Base-by-base conservation (phyloP, 2,888 invertebrate species). In the Lithodes maja region DNA sequence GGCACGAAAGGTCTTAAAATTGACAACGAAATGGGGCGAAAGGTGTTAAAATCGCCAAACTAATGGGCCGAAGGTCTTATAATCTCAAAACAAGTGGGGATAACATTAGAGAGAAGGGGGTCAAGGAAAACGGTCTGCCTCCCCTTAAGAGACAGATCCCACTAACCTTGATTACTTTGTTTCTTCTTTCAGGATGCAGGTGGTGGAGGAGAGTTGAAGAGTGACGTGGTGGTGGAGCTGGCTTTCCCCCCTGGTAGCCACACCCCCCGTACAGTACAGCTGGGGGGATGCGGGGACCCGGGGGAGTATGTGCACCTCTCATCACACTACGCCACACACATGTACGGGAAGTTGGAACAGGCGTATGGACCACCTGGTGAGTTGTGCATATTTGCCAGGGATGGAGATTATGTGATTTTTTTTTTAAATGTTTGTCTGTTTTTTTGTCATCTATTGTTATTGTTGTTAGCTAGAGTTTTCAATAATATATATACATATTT, bases 211-310 rank as follows among this genome's bases (percentile, higher is more conserved):
- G 80, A 3, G 52, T 33, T 12, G 33, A 17, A 61, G 55, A 55
- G 9, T n/a, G 55, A 52, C 12, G 50, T 2, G 88, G 84, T 3
- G 50, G 91, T 93, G 3, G 93, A 93, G 88, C 78, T 85, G 7
- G 92, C 93, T 2, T 93, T 93, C 89, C 92, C 92, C 1, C 86
- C 87, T 7, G 92, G 92, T 79, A 93, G 92, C 2, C 91, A 93
- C 85, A 90, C 89, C 17, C 93, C 93, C 0, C 93, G 93, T 90
- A 93, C 93, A 0, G 78, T 92, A 50, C 93, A 93, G 83, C 92
- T 92, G 7, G 92, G 92, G 5, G 92, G 92, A 3, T 93, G 93
- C 81, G 93, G 93, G 7, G 92, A 93, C 75, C 92, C 92, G 0
- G 93, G 93, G 17, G 87, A 90, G 50, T 93, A 92, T 83, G 92